Evolutionary conservation across 2,113 vertebrate species (phyloP), one percentile per base, ranked within the genome.

Genomic region (Centrocercus urophasianus): DNA sequence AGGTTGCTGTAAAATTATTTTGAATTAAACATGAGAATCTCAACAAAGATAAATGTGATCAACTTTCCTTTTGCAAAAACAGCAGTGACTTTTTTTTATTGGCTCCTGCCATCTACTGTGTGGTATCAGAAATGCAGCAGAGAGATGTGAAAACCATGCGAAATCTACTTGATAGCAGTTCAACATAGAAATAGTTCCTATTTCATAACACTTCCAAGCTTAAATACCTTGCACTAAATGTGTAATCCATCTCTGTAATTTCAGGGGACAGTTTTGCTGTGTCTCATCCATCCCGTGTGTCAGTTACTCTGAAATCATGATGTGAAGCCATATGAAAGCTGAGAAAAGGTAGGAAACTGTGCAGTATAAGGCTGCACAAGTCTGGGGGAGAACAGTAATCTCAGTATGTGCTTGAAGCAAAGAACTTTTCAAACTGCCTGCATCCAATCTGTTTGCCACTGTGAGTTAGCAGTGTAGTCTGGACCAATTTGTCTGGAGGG

Each of bases 101-200:
- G 86, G 40, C 64, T 93, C 32, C 92, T 93, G 93, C 96, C 97
- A 96, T 89, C 97, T 97, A 84, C 93, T 89, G 96, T 45, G 27
- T 38, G 22, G 4, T 18, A 15, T 22, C 38, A 67, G 83, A 61
- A 96, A 93, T 76, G 74, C 96, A 93, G 36, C 45, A 30, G 0
- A 25, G 56, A 66, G 73, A 64, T 8, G 36, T 40, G 47, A 40
- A 59, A 89, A 66, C 17, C 36, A 8, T 3, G 8, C 2, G 0
- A 73, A 61, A 20, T 6, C 10, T 59, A 6, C 71, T 83, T 86
- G 38, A 70, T 69, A 61, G 30, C 16, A n/a, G 8, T 34, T 47
- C 22, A 1, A 1, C 21, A 0, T 19, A 45, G 34, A 59, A 73
- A 32, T 5, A 50, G 14, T 16, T 18, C 38, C 8, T 64, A 18